These are phyloP conservation scores for Hippocampus barbouri DNA, from an alignment of 2,113 vertebrate genomes.

Conservation along the genomic window DNA sequence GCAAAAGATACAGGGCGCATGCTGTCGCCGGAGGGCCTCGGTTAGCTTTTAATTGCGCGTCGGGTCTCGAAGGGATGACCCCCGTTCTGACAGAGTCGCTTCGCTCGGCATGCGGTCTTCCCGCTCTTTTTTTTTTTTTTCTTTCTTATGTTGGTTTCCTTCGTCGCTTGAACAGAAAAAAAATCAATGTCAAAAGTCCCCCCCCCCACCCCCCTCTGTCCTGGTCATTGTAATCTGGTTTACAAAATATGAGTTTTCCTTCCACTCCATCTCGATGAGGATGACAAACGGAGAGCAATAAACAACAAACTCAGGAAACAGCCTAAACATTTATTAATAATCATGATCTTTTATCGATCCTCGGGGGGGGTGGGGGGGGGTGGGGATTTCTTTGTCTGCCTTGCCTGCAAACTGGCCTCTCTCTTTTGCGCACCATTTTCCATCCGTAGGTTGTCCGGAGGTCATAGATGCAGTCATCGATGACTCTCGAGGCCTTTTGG, in stretches of 20 bases:
- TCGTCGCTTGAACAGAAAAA: background rate
- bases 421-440: background rate
- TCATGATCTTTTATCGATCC: too few species aligned
- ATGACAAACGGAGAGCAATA: too few species aligned
- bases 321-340: too few species aligned
- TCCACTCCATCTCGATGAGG: too few species aligned
- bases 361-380: too few species aligned
- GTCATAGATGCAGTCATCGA: background rate
- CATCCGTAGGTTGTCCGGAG: background rate
- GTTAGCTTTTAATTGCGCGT: slow-evolving; percentile 48
- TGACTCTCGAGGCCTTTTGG: background rate
- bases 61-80: slow-evolving; percentile 22
- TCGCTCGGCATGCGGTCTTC: slow-evolving; percentile 4
- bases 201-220: too few species aligned
- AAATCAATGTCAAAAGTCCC: slow-evolving; percentile 20
- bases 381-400: too few species aligned
- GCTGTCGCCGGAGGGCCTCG: slow-evolving; percentile 36
- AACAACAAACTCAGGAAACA: background rate
- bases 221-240: too few species aligned
- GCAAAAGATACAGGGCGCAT: slow-evolving; percentile 30
- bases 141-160: slow-evolving; percentile 14
- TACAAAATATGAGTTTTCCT: too few species aligned
- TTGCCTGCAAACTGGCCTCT: too few species aligned
- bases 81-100: slow-evolving; percentile 16
- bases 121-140: background rate